A percentile compares a stretch with the other conserved stretches of the same genome.
Evolutionary conservation across 2,113 vertebrate species (phyloP).

Genomic region (Malurus melanocephalus): DNA sequence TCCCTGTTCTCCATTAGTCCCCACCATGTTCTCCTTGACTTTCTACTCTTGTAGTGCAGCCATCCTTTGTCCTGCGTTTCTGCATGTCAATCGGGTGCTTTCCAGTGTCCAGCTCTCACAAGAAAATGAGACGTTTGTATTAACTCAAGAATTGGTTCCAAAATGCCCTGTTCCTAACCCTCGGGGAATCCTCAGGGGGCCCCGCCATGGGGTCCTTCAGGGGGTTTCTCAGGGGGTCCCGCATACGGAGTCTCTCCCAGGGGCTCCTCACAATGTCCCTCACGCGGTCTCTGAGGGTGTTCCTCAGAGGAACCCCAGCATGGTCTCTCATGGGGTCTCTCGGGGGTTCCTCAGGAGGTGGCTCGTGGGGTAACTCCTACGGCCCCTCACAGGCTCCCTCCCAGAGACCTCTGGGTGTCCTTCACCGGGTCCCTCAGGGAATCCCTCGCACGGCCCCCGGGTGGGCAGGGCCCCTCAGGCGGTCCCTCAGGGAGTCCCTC

Average conservation of each 20-base stretch:
- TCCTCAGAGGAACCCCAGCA: not conserved
- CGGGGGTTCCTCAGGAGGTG: too few species aligned
- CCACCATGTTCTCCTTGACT: not conserved
- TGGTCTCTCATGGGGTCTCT: too few species aligned
- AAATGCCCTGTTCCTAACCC: not conserved
- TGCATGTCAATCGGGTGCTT: fast-evolving
- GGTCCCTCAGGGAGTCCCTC: not conserved
- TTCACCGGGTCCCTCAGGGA: fast-evolving
- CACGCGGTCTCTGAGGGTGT: fast-evolving
- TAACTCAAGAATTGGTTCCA: not conserved
- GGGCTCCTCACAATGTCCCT: not conserved
- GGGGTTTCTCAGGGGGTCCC: too few species aligned
- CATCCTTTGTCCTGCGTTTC: not conserved
- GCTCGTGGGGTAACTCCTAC: too few species aligned
- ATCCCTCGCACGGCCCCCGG: fast-evolving
- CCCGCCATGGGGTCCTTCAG: not conserved
- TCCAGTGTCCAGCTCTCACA: not conserved
- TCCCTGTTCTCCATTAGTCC: fast-evolving
- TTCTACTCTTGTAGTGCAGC: not conserved
- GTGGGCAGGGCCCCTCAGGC: fast-evolving
- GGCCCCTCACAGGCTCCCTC: not conserved
- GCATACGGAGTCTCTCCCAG: too few species aligned
- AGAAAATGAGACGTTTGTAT: not conserved
- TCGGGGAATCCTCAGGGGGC: not conserved
- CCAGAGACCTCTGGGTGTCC: fast-evolving